Base-by-base conservation (phyloP, 2,797 vertebrate species). In the Enteromius treurensis region DNA sequence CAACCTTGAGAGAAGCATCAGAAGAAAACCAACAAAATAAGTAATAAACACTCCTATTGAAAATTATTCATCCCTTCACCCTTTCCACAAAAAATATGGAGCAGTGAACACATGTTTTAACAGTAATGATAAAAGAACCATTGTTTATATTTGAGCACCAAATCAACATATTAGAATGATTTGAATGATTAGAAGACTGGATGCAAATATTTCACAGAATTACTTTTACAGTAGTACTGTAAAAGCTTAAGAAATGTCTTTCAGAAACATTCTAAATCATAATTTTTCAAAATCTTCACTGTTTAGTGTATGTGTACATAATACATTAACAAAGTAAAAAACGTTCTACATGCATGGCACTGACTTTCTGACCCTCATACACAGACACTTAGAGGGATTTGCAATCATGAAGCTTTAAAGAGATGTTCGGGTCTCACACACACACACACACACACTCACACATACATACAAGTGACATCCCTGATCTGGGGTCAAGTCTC, bases 401-500 rank as follows among this genome's bases (percentile, higher is more conserved):
- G 17, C 1, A 45, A 34, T 74, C 70, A 19, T 68, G 7, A 53
- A 4, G 40, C 60, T 77, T 77, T 83, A 60, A 58, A 77, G 23
- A 9, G 51, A 70, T 77, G 74, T 60, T 34, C 65, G 60, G 51
- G 37, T 83, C 62, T 55, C 55, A 65, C 62, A 37, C 69, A 64
- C 42, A 86, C 84, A 89, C 87, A 91, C 91, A 80, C 40, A 26
- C 26, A 26, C 26, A 26, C 26, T 26, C 62, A 37, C 69, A 64
- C 42, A 86, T 83, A 89, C 88, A 89, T 67, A 80, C 64, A 81
- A 90, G 90, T 91, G 89, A 88, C 86, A 91, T 91, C 89, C 90
- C 79, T 82, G 89, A 86, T 93, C 88, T 89, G 88, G 90, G 89
- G 90, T 92, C 88, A 84, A 87, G 88, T 91, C 89, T 88, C 92